Evolutionary conservation across 1,140 invertebrate species (phyloP), one percentile per base, ranked within the genome.

Genomic region (Argopecten irradians): DNA sequence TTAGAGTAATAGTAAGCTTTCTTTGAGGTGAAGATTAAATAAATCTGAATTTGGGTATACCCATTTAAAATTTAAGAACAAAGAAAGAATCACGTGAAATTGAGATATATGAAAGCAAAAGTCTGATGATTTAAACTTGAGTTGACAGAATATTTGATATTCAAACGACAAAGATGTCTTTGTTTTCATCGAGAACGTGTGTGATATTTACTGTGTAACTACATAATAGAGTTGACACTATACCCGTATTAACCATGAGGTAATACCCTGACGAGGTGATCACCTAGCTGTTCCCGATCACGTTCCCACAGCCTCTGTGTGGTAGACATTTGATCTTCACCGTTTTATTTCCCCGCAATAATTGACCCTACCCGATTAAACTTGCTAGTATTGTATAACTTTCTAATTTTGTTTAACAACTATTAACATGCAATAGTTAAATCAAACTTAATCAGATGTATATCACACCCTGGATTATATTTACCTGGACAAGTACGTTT

Each of bases 321-420:
- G 55, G 55, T 71, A 71, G 55, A 28, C n/a, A 71, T 71, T 71
- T 71, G 55, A 71, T 71, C 55, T 71, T 71, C 55, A 28, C 22
- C 8, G 55, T 71, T 71, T 71, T 71, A 71, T 28, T 71, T 71
- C 55, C 55, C 22, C 55, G n/a, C n/a, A n/a, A 71, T 71, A n/a
- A 71, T 71, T 71, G 55, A 71, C 8, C 55, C 22, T 71, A 71
- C 55, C 55, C 28, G 55, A 71, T 71, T 71, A 71, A 1, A 71
- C 55, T 28, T 28, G 55, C 55, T 7, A 16, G 55, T n/a, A 71
- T 71, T 71, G 55, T 71, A 28, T 71, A 71, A 71, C 55, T 71
- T 71, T 71, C 55, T 71, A 71, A 71, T 71, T 71, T 71, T 28
- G n/a, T 71, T 71, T 28, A 71, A 71, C 55, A 71, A 71, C 55